Evolutionary conservation across 92 coral and sea anemone species (phyloP).

Genomic region (Muricea muricata): DNA sequence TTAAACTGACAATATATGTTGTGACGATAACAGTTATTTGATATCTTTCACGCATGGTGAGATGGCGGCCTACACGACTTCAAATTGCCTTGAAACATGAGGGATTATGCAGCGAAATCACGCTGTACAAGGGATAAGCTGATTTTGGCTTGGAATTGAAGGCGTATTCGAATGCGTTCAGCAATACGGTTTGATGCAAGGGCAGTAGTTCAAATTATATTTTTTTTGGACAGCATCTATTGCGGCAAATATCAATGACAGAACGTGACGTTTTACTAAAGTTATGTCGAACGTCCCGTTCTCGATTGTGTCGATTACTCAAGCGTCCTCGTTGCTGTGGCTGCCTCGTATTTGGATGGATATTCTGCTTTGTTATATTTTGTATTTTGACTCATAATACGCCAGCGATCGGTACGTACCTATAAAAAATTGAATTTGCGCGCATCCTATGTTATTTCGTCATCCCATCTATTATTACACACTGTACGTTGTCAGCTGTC

Average conservation of each 20-base stretch:
- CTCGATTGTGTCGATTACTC: conserved; percentile 14
- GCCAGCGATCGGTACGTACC: conserved; percentile 31
- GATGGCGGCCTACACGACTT: not conserved
- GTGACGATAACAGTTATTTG: conserved; percentile 39
- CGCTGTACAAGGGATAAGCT: not conserved
- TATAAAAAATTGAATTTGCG: not conserved
- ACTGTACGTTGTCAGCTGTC: too few species aligned
- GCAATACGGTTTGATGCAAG: not conserved
- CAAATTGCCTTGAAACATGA: not conserved
- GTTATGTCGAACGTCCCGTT: conserved; percentile 2
- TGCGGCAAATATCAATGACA: not conserved
- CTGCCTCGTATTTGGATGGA: conserved; percentile 1
- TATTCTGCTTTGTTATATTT: conserved; percentile 19
- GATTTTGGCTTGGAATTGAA: not conserved
- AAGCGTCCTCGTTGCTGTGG: conserved; percentile 33
- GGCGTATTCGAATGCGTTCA: not conserved
- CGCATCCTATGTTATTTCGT: not conserved
- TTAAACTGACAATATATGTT: not conserved
- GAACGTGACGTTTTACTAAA: not conserved
- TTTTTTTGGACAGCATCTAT: not conserved
- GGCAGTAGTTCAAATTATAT: not conserved
- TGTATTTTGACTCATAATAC: conserved; percentile 27
- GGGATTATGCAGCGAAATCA: not conserved
- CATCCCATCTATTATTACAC: not conserved
- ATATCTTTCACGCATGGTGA: not conserved